Base-by-base conservation (phyloP, 2,888 invertebrate genomes). In the Agrotis exclamationis region DNA sequence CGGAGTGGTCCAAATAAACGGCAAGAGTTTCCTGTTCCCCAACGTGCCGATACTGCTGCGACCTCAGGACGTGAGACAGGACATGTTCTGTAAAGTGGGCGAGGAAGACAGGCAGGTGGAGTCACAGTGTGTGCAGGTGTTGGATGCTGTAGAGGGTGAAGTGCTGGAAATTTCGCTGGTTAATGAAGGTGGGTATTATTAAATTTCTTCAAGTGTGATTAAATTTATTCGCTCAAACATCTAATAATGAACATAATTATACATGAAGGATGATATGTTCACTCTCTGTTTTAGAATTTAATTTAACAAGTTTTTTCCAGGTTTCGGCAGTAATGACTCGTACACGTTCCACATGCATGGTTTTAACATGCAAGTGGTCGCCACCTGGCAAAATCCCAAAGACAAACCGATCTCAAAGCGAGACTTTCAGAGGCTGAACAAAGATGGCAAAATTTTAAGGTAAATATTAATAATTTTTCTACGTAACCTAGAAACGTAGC, bases 321-420 rank as follows among this genome's bases (percentile, higher is more conserved):
- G 96, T 80, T 93, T 91, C 54, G 94, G 93, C 66, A 95, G 95
- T 78, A 96, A 96, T 72, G 94, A 92, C 60, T 95, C 97, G 0
- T 97, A 97, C 80, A 97, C 97, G 0, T 97, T 97, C 84, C 97
- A 97, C 82, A 90, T 97, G 83, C 97, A 97, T 79, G 97, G 97
- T 0, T 92, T 93, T 71, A 92, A 90, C 13, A 96, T 97, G 91
- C 94, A 96, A 80, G 93, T 97, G 1, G 84, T 97, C 13, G 93
- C 95, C 1, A 93, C 94, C 0, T 93, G 93, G 86, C 89, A 91
- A 67, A 91, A 88, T 69, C 88, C 90, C 28, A 91, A 93, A 33
- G 86, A 89, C 3, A 88, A 83, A 18, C 93, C 96, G 2, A 84
- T 96, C 45, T 91, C 93, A 0, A 94, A 90, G 74, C 85, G 93